Evolutionary conservation across 2,113 vertebrate species (phyloP), one percentile per base, ranked within the genome.

Genomic region (Oreocharis arfaki): DNA sequence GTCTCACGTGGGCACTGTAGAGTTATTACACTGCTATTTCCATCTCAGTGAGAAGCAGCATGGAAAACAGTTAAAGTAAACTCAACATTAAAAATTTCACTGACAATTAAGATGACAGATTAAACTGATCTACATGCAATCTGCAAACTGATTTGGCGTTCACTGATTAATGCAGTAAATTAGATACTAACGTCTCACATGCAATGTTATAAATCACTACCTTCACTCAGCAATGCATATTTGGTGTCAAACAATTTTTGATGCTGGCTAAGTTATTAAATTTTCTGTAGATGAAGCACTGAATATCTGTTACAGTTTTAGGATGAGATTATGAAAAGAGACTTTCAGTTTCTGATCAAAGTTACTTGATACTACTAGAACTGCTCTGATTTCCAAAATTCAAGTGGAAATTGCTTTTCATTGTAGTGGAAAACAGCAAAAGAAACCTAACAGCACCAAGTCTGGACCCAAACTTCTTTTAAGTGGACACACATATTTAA

Each of bases 81-180:
- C 68, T 84, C 85, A 81, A 89, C 84, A 76, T 82, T 93, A 92
- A 95, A 96, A 92, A 92, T 86, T 89, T 97, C 86, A 95, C 75
- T 95, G 90, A 69, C 91, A 95, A 95, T 97, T 96, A 97, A 87
- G 65, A 71, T 95, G 95, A 97, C 90, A 97, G 89, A 97, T 95
- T 95, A 97, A 96, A 96, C 77, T 86, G 90, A 95, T 96, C 95
- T 90, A 84, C 95, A 84, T 86, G 86, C 86, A 95, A 93, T 95
- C 85, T 94, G 75, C 75, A 94, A 95, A 82, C 83, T 84, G 81
- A 93, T 96, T 81, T 90, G 94, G 95, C 91, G 93, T 76, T 95
- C 90, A 35, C 88, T 96, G 95, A 97, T 97, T 97, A 97, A 95
- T 92, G 93, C 78, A 91, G 88, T 93, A 97, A 96, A 97, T 97